Evolutionary conservation across 2,888 invertebrate genomes (phyloP).

Genomic region (Drosophila kambysellisi): DNA sequence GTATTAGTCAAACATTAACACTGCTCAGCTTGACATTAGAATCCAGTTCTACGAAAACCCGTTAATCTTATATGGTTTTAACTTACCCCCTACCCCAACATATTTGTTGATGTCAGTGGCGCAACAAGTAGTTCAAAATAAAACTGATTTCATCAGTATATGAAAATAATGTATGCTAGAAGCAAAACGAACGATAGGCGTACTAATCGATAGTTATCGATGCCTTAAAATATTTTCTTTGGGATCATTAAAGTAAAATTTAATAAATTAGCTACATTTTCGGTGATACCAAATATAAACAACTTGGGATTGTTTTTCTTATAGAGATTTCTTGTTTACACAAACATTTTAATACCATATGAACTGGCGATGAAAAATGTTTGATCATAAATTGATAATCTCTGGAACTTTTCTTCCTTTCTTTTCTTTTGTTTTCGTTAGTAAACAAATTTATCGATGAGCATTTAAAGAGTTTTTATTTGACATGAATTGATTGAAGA

Average conservation of each 20-base stretch:
- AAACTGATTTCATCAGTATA: conserved; percentile 9
- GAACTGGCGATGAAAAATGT: background rate
- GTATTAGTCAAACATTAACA: conserved; percentile 9
- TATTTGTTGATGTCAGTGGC: conserved; percentile 19
- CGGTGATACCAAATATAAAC: no score
- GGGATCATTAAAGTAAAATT: background rate
- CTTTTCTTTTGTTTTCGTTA: background rate
- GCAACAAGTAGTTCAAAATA: conserved; percentile 2
- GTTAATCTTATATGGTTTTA: conserved; percentile 39
- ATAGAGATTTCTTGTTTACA: background rate
- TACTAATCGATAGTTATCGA: background rate
- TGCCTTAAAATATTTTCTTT: background rate
- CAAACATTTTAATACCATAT: background rate
- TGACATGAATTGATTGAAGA: conserved; percentile 40
- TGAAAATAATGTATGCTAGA: background rate
- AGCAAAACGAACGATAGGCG: background rate
- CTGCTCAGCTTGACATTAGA: conserved; percentile 34
- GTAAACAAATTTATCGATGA: background rate
- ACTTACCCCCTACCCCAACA: conserved; percentile 22
- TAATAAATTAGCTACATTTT: no score
- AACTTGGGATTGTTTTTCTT: background rate
- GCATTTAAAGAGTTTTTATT: conserved; percentile 27
- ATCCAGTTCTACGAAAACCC: conserved; percentile 34
- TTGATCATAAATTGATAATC: background rate
- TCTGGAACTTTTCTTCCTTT: background rate